phyloP scores from a whole-genome alignment of 1,140 invertebrate genomes.

The Triops cancriformis region DNA sequence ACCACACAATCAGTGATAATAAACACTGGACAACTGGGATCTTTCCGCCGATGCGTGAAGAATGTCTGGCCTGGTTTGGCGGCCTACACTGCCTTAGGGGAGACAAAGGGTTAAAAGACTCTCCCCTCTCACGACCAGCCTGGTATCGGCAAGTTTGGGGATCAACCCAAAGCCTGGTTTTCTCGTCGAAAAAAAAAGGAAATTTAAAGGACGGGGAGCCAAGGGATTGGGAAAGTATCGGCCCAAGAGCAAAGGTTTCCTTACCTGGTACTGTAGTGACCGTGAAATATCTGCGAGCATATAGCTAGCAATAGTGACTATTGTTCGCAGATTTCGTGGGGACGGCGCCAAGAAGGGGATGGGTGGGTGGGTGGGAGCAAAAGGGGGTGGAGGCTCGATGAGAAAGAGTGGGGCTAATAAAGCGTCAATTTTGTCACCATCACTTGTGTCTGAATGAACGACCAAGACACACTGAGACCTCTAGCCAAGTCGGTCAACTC shows the following conservation, averaged over 20 bases:
- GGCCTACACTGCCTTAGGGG: not conserved
- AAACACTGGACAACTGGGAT: not conserved
- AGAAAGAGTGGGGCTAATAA: not conserved
- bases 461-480: slow-evolving; percentile 8
- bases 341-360: not conserved
- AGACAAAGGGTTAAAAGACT: too few species aligned
- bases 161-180: too few species aligned
- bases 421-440: slow-evolving; percentile 6
- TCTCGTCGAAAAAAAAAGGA: too few species aligned
- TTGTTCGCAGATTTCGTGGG: not conserved
- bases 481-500: slow-evolving; percentile 7
- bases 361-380: not conserved
- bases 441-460: slow-evolving; percentile 13
- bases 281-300: too few species aligned
- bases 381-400: too few species aligned
- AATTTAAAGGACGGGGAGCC: too few species aligned
- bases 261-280: too few species aligned
- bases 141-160: too few species aligned
- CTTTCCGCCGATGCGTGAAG: not conserved
- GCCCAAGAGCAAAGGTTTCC: too few species aligned
- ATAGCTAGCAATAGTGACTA: too few species aligned
- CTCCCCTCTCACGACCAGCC: too few species aligned
- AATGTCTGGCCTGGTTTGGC: not conserved
- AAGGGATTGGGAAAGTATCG: too few species aligned
- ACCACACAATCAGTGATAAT: not conserved